These are phyloP conservation scores for Mellilla xanthometata DNA, from an alignment of 2,888 invertebrate genomes.

Conservation along the genomic window DNA sequence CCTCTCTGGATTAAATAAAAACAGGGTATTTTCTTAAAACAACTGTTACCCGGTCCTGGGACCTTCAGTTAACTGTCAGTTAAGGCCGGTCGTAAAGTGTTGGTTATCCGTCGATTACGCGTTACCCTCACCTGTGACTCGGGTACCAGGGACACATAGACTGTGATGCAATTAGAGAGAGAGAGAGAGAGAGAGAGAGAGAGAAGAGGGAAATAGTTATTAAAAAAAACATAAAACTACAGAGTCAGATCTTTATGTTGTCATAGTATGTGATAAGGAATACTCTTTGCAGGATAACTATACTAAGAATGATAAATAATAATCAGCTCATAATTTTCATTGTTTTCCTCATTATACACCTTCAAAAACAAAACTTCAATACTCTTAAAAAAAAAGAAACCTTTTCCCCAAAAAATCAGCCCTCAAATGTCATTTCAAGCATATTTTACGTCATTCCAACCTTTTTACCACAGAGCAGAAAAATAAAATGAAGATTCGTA, in stretches of 20 bases:
- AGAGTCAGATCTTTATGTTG: too few species aligned
- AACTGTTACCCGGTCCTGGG: conserved; percentile 16
- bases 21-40: conserved; percentile 28
- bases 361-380: not conserved
- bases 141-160: conserved; percentile 13
- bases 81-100: conserved; percentile 21
- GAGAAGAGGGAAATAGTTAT: not conserved
- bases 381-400: not conserved
- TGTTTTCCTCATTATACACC: conserved; percentile 3
- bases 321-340: not conserved
- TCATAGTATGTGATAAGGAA: too few species aligned
- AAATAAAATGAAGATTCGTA: conserved; percentile 9
- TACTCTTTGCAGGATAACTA: too few species aligned
- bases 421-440: not conserved
- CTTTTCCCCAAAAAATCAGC: conserved; percentile 4
- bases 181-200: too few species aligned
- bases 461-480: too few species aligned
- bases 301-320: not conserved
- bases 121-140: conserved; percentile 31
- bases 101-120: conserved; percentile 28
- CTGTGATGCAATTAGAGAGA: too few species aligned
- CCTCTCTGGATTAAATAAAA: conserved; percentile 30
- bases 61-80: conserved; percentile 18
- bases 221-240: not conserved
- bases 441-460: conserved; percentile 8